These are phyloP conservation scores for Cervus canadensis DNA, from an alignment of 2,113 vertebrate species.

Conservation along the genomic window DNA sequence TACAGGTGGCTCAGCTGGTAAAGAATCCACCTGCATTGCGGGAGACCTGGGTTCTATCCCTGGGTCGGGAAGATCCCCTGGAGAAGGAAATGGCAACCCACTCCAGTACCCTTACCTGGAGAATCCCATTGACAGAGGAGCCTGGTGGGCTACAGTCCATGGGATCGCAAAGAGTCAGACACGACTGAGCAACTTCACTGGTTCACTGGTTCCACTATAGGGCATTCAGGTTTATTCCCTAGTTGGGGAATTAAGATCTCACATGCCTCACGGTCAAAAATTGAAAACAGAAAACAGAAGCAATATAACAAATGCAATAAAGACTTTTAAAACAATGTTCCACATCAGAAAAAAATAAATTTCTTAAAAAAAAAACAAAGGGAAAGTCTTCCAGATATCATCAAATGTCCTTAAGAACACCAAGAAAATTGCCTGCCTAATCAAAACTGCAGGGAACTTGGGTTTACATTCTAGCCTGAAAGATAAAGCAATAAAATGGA, in stretches of 20 bases:
- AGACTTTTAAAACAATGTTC: background rate
- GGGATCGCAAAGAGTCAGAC: background rate
- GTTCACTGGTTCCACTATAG: background rate
- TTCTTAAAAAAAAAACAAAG: background rate
- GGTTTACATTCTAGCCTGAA: background rate
- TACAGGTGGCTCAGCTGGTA: background rate
- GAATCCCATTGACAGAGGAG: rapidly evolving
- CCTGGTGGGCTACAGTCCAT: background rate
- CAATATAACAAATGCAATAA: background rate
- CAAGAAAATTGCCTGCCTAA: too few relatives aligned
- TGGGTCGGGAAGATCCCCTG: background rate
- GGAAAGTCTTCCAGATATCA: background rate
- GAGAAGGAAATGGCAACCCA: background rate
- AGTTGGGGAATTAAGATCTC: background rate
- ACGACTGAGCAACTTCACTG: background rate
- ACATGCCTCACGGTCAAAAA: background rate
- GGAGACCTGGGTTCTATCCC: background rate
- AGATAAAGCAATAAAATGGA: too few relatives aligned
- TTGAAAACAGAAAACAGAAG: background rate
- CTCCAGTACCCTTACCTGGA: background rate
- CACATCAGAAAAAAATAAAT: background rate
- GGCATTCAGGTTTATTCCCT: background rate
- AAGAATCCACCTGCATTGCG: background rate
- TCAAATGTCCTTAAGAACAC: background rate
- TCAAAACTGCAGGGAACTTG: rapidly evolving